A percentile compares a stretch with the other conserved stretches of the same genome.
Conservation (phyloP, 2,888 invertebrate genomes). For the Chrysolina haemoptera region DNA sequence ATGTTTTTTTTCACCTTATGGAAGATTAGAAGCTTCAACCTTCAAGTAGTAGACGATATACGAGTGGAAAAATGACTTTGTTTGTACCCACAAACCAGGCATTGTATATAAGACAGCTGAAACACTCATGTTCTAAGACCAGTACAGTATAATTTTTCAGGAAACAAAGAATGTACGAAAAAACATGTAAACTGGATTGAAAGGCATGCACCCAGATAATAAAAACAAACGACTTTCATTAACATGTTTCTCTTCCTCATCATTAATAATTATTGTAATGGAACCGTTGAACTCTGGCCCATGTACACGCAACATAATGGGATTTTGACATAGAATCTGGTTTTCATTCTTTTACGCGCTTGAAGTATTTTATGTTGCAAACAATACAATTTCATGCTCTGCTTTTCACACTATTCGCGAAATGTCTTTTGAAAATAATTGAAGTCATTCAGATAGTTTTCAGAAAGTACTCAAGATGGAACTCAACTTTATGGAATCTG, state of each 20-base stretch:
- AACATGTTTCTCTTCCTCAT: constrained; percentile 17
- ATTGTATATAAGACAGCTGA: background rate
- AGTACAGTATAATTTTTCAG: constrained; percentile 17
- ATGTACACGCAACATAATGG: background rate
- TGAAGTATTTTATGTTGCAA: background rate
- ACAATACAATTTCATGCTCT: constrained; percentile 6
- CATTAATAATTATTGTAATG: constrained; percentile 17
- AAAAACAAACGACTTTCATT: constrained; percentile 32
- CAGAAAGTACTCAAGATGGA: background rate
- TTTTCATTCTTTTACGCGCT: background rate
- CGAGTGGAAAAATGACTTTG: background rate
- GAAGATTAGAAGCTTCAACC: no score
- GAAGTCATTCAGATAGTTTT: background rate
- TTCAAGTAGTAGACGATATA: background rate
- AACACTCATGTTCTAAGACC: background rate
- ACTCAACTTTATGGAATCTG: background rate
- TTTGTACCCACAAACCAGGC: background rate
- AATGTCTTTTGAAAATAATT: background rate
- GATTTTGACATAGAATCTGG: background rate
- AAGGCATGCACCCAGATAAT: constrained; percentile 30
- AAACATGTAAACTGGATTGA: constrained; percentile 27
- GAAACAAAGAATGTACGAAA: constrained; percentile 21
- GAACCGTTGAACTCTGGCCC: background rate
- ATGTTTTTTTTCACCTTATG: no score
- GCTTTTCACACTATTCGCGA: background rate